These are phyloP conservation scores for Cephalopachus bancanus DNA, from an alignment of 2,797 vertebrate species.

Conservation along the genomic window DNA sequence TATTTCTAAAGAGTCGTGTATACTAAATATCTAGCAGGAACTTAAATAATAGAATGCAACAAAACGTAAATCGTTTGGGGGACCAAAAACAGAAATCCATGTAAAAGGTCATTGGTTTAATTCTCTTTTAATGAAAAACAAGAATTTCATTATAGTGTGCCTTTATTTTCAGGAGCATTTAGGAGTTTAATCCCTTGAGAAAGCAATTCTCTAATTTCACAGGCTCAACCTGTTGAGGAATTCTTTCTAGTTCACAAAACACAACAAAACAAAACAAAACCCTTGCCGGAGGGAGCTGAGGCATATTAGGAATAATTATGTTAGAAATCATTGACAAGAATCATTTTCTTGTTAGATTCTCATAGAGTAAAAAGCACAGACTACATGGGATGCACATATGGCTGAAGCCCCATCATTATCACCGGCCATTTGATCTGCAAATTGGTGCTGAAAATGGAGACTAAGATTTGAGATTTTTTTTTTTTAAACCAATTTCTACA, in stretches of 20 bases:
- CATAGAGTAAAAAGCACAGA: background rate
- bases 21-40: background rate
- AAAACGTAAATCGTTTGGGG: background rate
- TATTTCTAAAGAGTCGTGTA: background rate
- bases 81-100: background rate
- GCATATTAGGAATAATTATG: background rate
- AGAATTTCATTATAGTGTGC: constrained; percentile 39
- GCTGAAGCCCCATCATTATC: background rate
- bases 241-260: constrained; percentile 35
- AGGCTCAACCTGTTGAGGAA: constrained; percentile 24
- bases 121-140: constrained; percentile 77
- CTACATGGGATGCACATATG: accelerated
- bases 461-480: background rate
- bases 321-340: background rate
- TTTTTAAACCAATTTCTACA: constrained; percentile 40
- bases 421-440: background rate
- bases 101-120: constrained; percentile 42
- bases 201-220: constrained; percentile 47
- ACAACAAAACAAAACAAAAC: background rate
- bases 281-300: background rate
- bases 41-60: background rate
- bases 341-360: background rate
- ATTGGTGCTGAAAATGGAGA: background rate
- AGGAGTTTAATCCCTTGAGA: constrained; percentile 61
- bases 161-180: constrained; percentile 48